Evolutionary conservation across 2,113 vertebrate species (phyloP).

Genomic region (Podilymbus podiceps): DNA sequence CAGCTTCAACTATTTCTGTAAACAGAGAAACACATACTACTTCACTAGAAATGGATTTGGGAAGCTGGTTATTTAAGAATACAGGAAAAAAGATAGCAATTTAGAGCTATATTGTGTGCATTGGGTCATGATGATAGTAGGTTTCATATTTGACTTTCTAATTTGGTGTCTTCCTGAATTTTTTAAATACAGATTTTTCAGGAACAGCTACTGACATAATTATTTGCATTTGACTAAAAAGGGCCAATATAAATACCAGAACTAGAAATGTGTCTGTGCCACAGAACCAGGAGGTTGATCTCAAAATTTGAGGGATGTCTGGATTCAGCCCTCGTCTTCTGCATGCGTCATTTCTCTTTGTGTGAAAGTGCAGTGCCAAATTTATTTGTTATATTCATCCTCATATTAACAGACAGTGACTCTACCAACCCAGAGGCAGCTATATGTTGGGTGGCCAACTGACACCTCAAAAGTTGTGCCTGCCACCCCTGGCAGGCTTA

Average conservation of each 20-base stretch:
- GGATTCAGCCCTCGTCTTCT: neutral
- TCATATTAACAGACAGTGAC: neutral
- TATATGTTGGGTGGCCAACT: neutral
- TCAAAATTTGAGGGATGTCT: neutral
- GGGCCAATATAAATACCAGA: neutral
- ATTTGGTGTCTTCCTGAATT: constrained; percentile 11
- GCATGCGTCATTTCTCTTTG: neutral
- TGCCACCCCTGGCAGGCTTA: neutral
- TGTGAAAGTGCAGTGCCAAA: neutral
- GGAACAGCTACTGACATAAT: constrained; percentile 17
- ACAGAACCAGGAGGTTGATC: neutral
- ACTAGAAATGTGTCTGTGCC: neutral
- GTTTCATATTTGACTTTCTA: constrained; percentile 52
- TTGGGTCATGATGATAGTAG: constrained; percentile 36
- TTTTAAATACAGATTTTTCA: constrained; percentile 37
- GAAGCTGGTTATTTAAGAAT: constrained; percentile 33
- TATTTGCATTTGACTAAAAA: constrained; percentile 32
- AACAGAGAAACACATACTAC: neutral
- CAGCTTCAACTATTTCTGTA: constrained; percentile 13
- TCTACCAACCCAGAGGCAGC: neutral
- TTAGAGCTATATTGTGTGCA: constrained; percentile 11
- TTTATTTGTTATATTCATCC: neutral
- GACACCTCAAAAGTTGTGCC: neutral
- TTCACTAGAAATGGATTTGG: constrained; percentile 1
- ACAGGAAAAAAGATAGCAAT: constrained; percentile 22